phyloP scores from a whole-genome alignment of 1,140 invertebrate genomes.

The Patella vulgata region DNA sequence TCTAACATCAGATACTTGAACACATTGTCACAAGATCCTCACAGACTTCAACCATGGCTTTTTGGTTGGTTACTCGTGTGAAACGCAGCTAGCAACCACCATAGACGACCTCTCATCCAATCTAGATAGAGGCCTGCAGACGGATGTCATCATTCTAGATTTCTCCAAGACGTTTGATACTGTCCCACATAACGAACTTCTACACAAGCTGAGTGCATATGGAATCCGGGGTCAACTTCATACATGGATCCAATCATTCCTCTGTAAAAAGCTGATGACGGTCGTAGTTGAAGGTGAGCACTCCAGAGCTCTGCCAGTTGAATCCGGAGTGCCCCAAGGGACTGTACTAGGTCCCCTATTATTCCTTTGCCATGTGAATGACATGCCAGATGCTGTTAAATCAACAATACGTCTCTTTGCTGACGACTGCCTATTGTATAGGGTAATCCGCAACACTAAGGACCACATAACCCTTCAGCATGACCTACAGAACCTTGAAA shows the following conservation, averaged over 20 bases:
- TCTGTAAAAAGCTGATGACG: slow-evolving; percentile 1
- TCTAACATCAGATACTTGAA: too few species aligned
- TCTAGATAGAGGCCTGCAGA: neutral
- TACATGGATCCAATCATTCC: too few species aligned
- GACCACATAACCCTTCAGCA: too few species aligned
- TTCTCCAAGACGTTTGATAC: slow-evolving; percentile 26
- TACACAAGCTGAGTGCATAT: slow-evolving; percentile 11
- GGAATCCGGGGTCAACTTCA: slow-evolving; percentile 8
- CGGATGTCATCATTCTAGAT: slow-evolving; percentile 13
- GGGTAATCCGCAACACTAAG: too few species aligned
- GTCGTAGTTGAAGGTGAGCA: slow-evolving; percentile 12
- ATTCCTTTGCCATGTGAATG: too few species aligned
- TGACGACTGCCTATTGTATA: too few species aligned
- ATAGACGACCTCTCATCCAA: slow-evolving; percentile 9
- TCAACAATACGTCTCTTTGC: too few species aligned
- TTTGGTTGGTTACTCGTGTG: slow-evolving; percentile 7
- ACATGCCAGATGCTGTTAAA: too few species aligned
- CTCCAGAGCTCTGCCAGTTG: neutral
- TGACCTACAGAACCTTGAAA: too few species aligned
- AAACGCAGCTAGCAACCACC: slow-evolving; percentile 10
- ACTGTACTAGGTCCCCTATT: too few species aligned
- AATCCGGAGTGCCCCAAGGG: slow-evolving; percentile 18
- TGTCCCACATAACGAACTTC: too few species aligned
- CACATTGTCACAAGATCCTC: slow-evolving; percentile 17
- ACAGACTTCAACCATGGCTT: slow-evolving; percentile 17